Conservation (phyloP, 2,888 invertebrate species). For the Scaptodrosophila latifasciaeformis region DNA sequence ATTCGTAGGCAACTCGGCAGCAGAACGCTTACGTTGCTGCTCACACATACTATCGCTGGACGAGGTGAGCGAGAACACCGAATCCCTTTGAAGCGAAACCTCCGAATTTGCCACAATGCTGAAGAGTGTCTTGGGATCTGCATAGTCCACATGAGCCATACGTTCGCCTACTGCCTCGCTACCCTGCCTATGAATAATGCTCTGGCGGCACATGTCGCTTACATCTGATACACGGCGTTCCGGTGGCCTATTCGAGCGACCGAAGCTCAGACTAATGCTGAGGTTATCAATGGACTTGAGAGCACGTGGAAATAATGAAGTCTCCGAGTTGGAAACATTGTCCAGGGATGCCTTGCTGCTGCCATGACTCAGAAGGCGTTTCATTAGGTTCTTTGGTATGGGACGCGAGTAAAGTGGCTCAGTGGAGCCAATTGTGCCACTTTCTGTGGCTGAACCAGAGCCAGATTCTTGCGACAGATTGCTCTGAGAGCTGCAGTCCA, state of each 20-base stretch:
- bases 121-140: constrained; percentile 83
- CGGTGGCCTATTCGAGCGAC: constrained; percentile 64
- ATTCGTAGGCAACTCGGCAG: constrained; percentile 73
- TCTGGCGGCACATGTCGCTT: constrained; percentile 73
- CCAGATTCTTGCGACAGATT: constrained; percentile 2
- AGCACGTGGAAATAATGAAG: constrained; percentile 63
- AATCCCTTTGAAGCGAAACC: constrained; percentile 70
- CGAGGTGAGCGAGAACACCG: constrained; percentile 74
- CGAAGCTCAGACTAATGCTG: constrained; percentile 50
- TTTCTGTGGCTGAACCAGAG: not conserved
- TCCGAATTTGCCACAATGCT: constrained; percentile 55
- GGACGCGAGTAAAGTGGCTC: constrained; percentile 54
- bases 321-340: constrained; percentile 65
- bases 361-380: constrained; percentile 60
- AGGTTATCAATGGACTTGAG: constrained; percentile 67
- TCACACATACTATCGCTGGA: constrained; percentile 74
- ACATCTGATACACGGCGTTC: constrained; percentile 73
- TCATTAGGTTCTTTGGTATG: constrained; percentile 67
- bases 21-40: constrained; percentile 48
- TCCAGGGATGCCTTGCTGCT: constrained; percentile 43
- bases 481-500: constrained; percentile 29
- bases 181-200: constrained; percentile 82
- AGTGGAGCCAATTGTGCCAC: constrained; percentile 16
- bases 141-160: constrained; percentile 91
- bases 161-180: constrained; percentile 89